Base-by-base conservation (phyloP, 1,140 invertebrate species). In the Orussus abietinus region DNA sequence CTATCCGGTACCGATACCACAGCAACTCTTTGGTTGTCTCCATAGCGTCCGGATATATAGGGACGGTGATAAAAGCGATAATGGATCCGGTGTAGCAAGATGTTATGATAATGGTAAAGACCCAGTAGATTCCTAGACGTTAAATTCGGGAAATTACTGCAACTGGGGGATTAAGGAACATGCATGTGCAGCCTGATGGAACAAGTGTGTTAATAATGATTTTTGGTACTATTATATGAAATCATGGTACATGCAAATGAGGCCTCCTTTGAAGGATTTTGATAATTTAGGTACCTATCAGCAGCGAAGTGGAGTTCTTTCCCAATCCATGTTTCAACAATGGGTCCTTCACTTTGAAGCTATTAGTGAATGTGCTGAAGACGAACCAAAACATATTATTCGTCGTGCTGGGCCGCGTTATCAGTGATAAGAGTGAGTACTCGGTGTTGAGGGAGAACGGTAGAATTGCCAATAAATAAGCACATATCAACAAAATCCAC, bases 341-440 rank as follows among this genome's bases (percentile, higher is more conserved):
- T 48, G 77, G 77, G 3, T 80, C 82, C 22, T 72, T 74, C 52
- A 88, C 85, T 3, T 81, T 81, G 45, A 88, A 86, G 45, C 81
- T 81, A 53, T 88, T 88, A 2, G 86, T 88, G 61, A 87, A 88
- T 26, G 85, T 88, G 6, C 85, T 85, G 49, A 87, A 88, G 11
- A 88, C 83, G 59, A 85, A 86, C 83, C 83, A 85, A 59, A 84
- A 85, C 81, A 84, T 84, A 46, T 85, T 83, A 61, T 84, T 83
- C 11, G 85, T 68, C 69, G 85, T 80, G 22, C 78, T 76, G 37
- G 80, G 81, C 47, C 81, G 77, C 25, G 80, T 74, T 11, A 86
- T 48, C 9, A 88, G 60, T 51, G 80, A 79, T 6, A 63, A 66
- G 3, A 86, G 55, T 0, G 79, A 79, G 33, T 82, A 77, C 47